Evolutionary conservation across 1,140 invertebrate genomes (phyloP).

Genomic region (Trichonephila inaurata): DNA sequence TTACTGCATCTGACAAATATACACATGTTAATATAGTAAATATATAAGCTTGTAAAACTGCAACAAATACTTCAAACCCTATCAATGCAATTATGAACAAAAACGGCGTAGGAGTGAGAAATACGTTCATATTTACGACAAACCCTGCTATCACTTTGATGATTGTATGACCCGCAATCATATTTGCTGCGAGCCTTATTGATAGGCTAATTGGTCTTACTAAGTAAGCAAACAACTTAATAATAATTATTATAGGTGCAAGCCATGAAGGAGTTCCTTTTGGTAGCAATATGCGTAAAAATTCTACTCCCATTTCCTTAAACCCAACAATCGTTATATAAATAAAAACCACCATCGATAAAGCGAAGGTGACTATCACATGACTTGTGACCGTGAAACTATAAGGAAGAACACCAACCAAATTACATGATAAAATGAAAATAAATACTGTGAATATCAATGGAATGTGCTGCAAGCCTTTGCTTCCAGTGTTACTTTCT

Average conservation of each 20-base stretch:
- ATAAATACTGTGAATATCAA: conserved; percentile 17
- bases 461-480: conserved; percentile 3
- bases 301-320: neutral
- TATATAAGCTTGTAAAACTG: conserved; percentile 6
- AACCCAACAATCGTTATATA: conserved; percentile 14
- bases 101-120: neutral
- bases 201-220: too few species aligned
- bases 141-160: too few species aligned
- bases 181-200: too few species aligned
- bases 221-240: neutral
- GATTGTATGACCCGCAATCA: too few species aligned
- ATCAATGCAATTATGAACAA: conserved; percentile 16
- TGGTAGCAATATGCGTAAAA: conserved; percentile 13
- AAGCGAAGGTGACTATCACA: conserved; percentile 11
- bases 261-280: conserved; percentile 1
- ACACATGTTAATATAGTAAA: conserved; percentile 16
- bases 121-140: neutral
- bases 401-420: conserved; percentile 1
- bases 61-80: conserved; percentile 3
- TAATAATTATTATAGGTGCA: conserved; percentile 16
- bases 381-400: conserved; percentile 11
- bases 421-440: conserved; percentile 7
- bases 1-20: conserved; percentile 14
- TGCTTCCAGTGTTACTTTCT: conserved; percentile 2
- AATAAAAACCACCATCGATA: conserved; percentile 14